Conservation (phyloP, 2,888 invertebrate species). For the Thalpophila matura region DNA sequence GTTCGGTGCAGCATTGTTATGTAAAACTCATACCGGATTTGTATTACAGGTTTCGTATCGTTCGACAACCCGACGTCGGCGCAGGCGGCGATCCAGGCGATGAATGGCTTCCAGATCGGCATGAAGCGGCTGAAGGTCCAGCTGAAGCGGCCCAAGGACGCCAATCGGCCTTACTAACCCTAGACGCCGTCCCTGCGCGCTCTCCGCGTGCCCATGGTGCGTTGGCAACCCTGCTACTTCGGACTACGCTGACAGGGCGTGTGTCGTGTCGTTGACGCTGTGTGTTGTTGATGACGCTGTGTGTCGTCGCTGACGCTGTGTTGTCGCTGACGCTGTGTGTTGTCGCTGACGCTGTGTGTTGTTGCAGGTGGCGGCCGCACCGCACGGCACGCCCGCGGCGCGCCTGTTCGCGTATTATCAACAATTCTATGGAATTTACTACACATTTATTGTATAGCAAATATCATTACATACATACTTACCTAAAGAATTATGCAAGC, state of each 20-base stretch:
- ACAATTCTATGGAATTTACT: slow-evolving; percentile 88
- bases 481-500: slow-evolving; percentile 84
- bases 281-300: neutral
- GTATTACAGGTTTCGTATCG: slow-evolving; percentile 97
- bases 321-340: neutral
- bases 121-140: slow-evolving; percentile 99
- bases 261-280: too few relatives aligned
- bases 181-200: slow-evolving; percentile 90
- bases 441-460: slow-evolving; percentile 86
- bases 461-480: slow-evolving; percentile 88
- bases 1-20: neutral
- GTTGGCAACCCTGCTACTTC: slow-evolving; percentile 24
- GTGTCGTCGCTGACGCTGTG: too few relatives aligned
- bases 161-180: slow-evolving; percentile 99
- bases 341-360: too few relatives aligned
- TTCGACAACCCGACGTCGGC: slow-evolving; percentile 99
- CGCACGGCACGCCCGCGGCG: slow-evolving; percentile 75
- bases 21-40: neutral
- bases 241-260: too few relatives aligned
- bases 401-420: slow-evolving; percentile 84
- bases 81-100: slow-evolving; percentile 99
- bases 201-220: slow-evolving; percentile 77
- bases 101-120: slow-evolving; percentile 99
- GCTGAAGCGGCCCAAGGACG: slow-evolving; percentile 99
- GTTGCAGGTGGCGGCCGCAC: slow-evolving; percentile 76